A percentile compares a stretch with the other conserved stretches of the same genome.
phyloP scores from a whole-genome alignment of 2,113 vertebrate genomes.

The Tauraco erythrolophus region DNA sequence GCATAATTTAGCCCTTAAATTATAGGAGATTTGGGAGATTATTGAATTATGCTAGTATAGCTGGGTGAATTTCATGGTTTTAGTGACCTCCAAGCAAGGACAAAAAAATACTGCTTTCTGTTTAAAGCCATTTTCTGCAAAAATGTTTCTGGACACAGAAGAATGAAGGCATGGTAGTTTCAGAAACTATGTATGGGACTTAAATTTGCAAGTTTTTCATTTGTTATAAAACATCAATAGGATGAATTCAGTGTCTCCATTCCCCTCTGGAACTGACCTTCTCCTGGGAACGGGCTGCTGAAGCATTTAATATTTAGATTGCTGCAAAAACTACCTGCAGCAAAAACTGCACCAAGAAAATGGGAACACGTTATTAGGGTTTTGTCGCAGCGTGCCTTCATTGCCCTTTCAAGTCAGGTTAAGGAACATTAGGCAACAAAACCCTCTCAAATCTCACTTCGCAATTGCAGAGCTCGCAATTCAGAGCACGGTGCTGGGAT shows the following conservation, averaged over 20 bases:
- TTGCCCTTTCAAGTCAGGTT: not conserved
- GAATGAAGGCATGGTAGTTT: not conserved
- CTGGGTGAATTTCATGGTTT: conserved; percentile 24
- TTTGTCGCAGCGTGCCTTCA: not conserved
- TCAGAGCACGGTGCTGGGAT: not conserved
- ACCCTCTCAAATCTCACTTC: not conserved
- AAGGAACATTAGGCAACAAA: not conserved
- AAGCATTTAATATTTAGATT: conserved; percentile 12
- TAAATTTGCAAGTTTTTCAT: conserved; percentile 29
- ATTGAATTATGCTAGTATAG: not conserved
- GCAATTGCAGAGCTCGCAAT: not conserved
- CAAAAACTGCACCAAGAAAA: not conserved
- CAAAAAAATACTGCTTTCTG: not conserved
- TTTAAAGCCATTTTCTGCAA: not conserved
- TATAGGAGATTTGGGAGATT: not conserved
- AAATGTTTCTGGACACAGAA: conserved; percentile 40
- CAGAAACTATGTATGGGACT: conserved; percentile 17
- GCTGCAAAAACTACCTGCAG: not conserved
- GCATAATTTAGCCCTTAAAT: not conserved
- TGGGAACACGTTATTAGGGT: not conserved
- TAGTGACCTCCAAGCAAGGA: conserved; percentile 28
- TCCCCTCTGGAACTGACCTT: conserved; percentile 54
- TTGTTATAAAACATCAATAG: conserved; percentile 33
- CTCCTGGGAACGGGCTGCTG: not conserved
- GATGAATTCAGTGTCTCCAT: conserved; percentile 45